A percentile compares a stretch with the other conserved stretches of the same genome.
These are phyloP conservation scores for Cryptotermes secundus DNA, from an alignment of 1,140 invertebrate genomes.

Conservation along the genomic window DNA sequence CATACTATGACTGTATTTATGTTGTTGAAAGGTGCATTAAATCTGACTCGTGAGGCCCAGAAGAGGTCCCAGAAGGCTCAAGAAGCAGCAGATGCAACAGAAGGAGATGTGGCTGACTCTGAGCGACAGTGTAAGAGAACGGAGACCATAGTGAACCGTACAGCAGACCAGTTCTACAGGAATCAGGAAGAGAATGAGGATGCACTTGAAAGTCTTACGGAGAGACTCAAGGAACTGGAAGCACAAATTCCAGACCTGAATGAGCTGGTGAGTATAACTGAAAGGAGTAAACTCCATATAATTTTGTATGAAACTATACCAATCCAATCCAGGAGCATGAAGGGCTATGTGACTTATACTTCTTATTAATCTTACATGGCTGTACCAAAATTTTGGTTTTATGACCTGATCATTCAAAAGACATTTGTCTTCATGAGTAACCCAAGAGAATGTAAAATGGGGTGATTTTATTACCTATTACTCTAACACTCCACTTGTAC, in stretches of 20 bases:
- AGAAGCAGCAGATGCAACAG: slow-evolving; percentile 57
- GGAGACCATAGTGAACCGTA: slow-evolving; percentile 73
- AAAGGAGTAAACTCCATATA: neutral
- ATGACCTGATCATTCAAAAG: too few species aligned
- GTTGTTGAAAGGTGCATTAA: slow-evolving; percentile 68
- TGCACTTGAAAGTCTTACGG: slow-evolving; percentile 62
- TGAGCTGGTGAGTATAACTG: slow-evolving; percentile 52
- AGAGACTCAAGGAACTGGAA: slow-evolving; percentile 66
- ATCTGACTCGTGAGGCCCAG: slow-evolving; percentile 80
- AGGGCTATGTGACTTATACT: neutral
- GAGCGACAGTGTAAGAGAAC: slow-evolving; percentile 80
- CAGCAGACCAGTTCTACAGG: slow-evolving; percentile 66
- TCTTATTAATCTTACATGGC: neutral
- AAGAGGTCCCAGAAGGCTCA: slow-evolving; percentile 66
- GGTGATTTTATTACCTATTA: too few species aligned
- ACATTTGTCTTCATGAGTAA: too few species aligned
- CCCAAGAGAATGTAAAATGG: too few species aligned
- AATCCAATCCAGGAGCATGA: neutral
- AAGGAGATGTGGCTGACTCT: slow-evolving; percentile 65
- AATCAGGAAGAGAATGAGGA: slow-evolving; percentile 69
- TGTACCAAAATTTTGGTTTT: too few species aligned
- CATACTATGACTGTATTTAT: neutral
- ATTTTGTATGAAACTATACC: too few species aligned
- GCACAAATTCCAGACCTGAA: slow-evolving; percentile 81
- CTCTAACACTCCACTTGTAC: too few species aligned